Evolutionary conservation across 1,140 invertebrate genomes (phyloP).

Genomic region (Meloidogyne exigua): DNA sequence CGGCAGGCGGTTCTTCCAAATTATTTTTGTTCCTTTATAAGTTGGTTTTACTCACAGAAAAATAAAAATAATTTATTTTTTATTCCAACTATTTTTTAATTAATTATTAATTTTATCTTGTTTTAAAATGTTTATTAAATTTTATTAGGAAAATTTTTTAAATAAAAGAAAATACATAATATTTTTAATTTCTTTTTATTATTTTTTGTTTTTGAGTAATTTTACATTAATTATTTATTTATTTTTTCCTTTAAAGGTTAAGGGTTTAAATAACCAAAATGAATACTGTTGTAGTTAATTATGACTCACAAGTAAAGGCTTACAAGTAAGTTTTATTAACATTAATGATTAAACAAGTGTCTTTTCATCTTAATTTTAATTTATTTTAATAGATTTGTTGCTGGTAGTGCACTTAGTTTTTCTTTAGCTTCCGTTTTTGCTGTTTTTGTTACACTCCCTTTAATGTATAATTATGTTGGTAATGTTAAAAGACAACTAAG

Average conservation of each 20-base stretch:
- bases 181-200: too few species aligned
- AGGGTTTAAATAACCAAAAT: neutral
- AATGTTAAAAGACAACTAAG: slow-evolving; percentile 39
- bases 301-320: slow-evolving; percentile 27
- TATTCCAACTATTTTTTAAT: too few species aligned
- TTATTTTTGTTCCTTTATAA: slow-evolving; percentile 3
- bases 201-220: too few species aligned
- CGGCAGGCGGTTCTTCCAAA: neutral
- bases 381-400: slow-evolving; percentile 36
- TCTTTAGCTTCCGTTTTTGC: slow-evolving; percentile 42
- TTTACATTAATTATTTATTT: too few species aligned
- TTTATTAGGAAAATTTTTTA: too few species aligned
- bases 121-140: too few species aligned
- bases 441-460: slow-evolving; percentile 44
- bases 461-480: slow-evolving; percentile 52
- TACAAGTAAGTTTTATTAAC: slow-evolving; percentile 14
- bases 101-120: too few species aligned
- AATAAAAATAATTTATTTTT: neutral
- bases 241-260: too few species aligned
- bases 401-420: slow-evolving; percentile 48
- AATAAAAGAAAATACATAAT: too few species aligned
- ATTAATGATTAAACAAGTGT: too few species aligned
- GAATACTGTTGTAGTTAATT: slow-evolving; percentile 14
- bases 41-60: neutral
- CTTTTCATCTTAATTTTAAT: too few species aligned